Base-by-base conservation (phyloP, 2,888 invertebrate species). In the Drosophila mayaguana region DNA sequence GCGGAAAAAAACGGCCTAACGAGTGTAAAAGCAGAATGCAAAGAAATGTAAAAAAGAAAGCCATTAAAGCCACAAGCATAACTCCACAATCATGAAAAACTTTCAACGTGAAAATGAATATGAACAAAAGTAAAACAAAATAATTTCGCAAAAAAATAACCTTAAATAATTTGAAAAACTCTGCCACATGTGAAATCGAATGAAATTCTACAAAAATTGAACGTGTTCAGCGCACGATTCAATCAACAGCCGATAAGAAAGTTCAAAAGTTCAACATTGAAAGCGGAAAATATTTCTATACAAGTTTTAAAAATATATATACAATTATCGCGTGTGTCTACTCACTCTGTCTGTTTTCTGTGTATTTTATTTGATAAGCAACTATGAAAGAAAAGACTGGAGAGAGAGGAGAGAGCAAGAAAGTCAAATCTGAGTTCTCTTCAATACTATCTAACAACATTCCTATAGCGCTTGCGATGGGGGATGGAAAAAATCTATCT, bases 181-280 rank as follows among this genome's bases (percentile, higher is more conserved):
- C 57, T 68, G 69, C 61, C 59, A 65, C 69, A 62, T 76, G 62
- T 48, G 46, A 28, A 48, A 25, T 48, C 16, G n/a, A 48, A 48
- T n/a, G n/a, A 56, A 32, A 36, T 75, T 54, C 22, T 62, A 28
- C 16, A 46, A 65, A 68, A 45, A 28, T 25, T 60, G 16, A 55
- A 76, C 43, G 56, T 55, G 60, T 61, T 68, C 63, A 38, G 59
- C 40, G 55, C 40, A 59, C 16, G 43, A 61, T 46, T 57, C 50
- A 76, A 57, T 65, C 63, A 54, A 12, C 4, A 50, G 9, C 55
- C 18, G 80, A 80, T 80, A 81, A 67, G 51, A 59, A 53, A 72
- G 81, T 75, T 81, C 75, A 81, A 62, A 46, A 70, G 81, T 69
- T 80, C 79, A 78, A 53, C 48, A 64, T 50, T 36, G 20, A 53